phyloP scores from a whole-genome alignment of 1,140 invertebrate species.

The Akabosia matsudoensis region DNA sequence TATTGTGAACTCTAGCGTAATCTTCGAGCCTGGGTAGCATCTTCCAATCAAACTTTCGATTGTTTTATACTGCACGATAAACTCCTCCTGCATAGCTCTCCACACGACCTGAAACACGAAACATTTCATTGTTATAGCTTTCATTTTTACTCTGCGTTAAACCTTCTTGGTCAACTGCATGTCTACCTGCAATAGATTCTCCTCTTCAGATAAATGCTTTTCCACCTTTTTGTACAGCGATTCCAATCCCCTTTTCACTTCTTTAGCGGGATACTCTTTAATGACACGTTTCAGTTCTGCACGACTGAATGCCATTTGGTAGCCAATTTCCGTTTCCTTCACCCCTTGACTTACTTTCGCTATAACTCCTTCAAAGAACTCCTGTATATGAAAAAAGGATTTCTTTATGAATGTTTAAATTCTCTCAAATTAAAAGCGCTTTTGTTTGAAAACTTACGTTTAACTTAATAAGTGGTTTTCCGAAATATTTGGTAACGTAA shows the following conservation, averaged over 20 bases:
- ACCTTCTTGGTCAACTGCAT: not conserved
- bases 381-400: constrained; percentile 54
- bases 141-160: not conserved
- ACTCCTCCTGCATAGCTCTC: constrained; percentile 99
- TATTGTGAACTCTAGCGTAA: constrained; percentile 92
- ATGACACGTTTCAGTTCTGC: constrained; percentile 94
- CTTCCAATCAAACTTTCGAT: constrained; percentile 89
- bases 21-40: constrained; percentile 95
- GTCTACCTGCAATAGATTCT: constrained; percentile 82
- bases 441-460: constrained; percentile 69
- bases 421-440: too few relatives aligned
- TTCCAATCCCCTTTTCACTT: constrained; percentile 94
- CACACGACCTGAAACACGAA: constrained; percentile 77
- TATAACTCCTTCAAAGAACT: constrained; percentile 93
- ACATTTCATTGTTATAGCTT: not conserved
- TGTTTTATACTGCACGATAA: constrained; percentile 93
- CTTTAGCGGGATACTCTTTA: constrained; percentile 88
- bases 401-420: not conserved
- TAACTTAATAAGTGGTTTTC: constrained; percentile 89
- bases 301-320: constrained; percentile 95
- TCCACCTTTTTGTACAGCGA: constrained; percentile 95
- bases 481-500: constrained; percentile 93
- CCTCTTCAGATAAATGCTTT: constrained; percentile 93
- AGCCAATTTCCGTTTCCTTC: constrained; percentile 95
- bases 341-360: constrained; percentile 85